phyloP scores from a whole-genome alignment of 2,797 vertebrate species.

The Scolopax bukidnonensis region DNA sequence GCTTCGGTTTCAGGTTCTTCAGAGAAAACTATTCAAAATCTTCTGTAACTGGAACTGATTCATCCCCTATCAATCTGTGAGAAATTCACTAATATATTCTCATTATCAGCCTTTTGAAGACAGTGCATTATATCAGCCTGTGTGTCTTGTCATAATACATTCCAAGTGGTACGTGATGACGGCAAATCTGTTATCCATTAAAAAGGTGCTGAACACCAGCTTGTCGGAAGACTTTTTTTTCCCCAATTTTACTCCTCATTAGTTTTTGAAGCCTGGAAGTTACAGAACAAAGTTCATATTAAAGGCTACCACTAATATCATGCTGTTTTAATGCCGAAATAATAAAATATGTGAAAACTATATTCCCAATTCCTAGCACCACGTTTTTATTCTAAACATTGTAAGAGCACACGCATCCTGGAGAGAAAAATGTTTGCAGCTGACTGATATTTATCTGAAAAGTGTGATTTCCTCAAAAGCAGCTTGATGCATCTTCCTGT shows the following conservation, averaged over 20 bases:
- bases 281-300: constrained; percentile 44
- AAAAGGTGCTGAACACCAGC: constrained; percentile 62
- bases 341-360: constrained; percentile 45
- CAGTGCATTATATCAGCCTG: background rate
- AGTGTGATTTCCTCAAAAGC: constrained; percentile 64
- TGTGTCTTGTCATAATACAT: constrained; percentile 42
- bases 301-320: constrained; percentile 39
- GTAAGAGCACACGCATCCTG: constrained; percentile 21
- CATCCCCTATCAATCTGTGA: background rate
- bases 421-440: constrained; percentile 60
- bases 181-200: constrained; percentile 59
- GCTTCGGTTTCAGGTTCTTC: background rate
- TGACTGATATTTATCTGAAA: constrained; percentile 56
- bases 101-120: background rate
- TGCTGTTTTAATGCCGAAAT: constrained; percentile 31
- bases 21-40: background rate
- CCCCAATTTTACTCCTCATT: constrained; percentile 45
- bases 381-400: constrained; percentile 42
- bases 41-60: background rate
- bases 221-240: constrained; percentile 2
- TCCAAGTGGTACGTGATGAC: constrained; percentile 30
- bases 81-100: background rate
- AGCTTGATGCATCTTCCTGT: constrained; percentile 52
- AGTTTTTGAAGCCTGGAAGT: constrained; percentile 59
- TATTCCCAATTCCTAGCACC: constrained; percentile 27